Conservation (phyloP, 2,888 invertebrate species). For the Liposcelis brunnea region DNA sequence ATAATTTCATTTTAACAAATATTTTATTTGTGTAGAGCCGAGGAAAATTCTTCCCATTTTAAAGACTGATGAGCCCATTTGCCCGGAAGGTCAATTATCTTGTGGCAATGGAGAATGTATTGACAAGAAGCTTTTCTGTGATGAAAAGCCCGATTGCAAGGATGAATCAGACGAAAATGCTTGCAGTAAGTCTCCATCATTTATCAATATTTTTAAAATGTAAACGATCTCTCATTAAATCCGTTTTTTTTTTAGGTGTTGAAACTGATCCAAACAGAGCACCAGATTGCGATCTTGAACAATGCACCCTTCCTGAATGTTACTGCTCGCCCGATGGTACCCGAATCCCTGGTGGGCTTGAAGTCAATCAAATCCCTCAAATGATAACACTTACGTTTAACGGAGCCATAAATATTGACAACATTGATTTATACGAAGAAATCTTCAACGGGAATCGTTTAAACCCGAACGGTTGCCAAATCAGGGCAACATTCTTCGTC, state of each 20-base stretch:
- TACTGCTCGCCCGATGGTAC: constrained; percentile 88
- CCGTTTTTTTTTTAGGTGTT: constrained; percentile 47
- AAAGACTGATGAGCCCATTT: constrained; percentile 85
- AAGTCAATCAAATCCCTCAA: constrained; percentile 73
- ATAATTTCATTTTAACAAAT: background rate
- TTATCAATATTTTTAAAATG: no score
- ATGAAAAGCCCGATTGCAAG: constrained; percentile 80
- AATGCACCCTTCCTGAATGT: constrained; percentile 77
- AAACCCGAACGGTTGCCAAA: constrained; percentile 79
- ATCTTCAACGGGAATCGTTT: constrained; percentile 69
- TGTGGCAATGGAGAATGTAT: constrained; percentile 88
- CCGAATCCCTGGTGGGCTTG: constrained; percentile 67
- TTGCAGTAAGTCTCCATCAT: constrained; percentile 56
- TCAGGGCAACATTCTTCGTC: constrained; percentile 79
- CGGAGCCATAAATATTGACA: constrained; percentile 82
- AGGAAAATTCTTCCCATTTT: constrained; percentile 74
- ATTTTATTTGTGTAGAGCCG: constrained; percentile 48
- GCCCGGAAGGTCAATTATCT: constrained; percentile 75
- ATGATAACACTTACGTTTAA: constrained; percentile 89
- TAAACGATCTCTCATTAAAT: no score
- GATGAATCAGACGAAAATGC: constrained; percentile 92
- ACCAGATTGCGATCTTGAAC: constrained; percentile 77
- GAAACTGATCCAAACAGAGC: constrained; percentile 82
- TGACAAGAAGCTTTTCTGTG: constrained; percentile 82
- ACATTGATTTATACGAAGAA: constrained; percentile 81